Evolutionary conservation across 2,888 invertebrate species (phyloP).

Genomic region (Volucella bombylans): DNA sequence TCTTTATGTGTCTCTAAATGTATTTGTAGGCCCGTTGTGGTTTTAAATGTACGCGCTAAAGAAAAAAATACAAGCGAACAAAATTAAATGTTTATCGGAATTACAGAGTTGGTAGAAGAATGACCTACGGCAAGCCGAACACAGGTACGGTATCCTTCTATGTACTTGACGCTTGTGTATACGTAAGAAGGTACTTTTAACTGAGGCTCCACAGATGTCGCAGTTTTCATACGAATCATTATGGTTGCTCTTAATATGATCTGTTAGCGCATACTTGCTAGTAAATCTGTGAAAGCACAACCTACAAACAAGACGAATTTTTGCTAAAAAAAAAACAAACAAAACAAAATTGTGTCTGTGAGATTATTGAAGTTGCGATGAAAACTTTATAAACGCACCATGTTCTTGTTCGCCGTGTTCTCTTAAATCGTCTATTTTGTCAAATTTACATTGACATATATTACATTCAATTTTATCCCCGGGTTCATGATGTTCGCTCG

Average conservation of each 20-base stretch:
- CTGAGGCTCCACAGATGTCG: conserved; percentile 31
- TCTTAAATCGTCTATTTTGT: conserved; percentile 56
- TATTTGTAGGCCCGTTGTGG: conserved; percentile 67
- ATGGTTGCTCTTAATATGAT: conserved; percentile 46
- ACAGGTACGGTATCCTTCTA: conserved; percentile 55
- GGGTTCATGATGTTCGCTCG: not conserved
- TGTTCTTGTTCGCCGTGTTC: conserved; percentile 68
- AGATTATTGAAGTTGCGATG: not conserved
- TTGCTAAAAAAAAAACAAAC: conserved; percentile 6
- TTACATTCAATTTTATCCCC: conserved; percentile 61
- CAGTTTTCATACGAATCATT: conserved; percentile 34
- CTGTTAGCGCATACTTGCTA: conserved; percentile 7
- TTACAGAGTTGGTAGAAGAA: not conserved
- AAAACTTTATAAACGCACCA: conserved; percentile 44
- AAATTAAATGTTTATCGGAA: not conserved
- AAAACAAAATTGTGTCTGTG: not conserved
- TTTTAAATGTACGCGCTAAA: conserved; percentile 74
- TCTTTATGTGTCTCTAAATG: conserved; percentile 73
- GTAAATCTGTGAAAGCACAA: conserved; percentile 45
- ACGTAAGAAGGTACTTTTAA: conserved; percentile 38
- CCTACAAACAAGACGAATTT: conserved; percentile 18
- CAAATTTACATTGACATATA: conserved; percentile 59
- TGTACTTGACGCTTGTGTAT: conserved; percentile 53
- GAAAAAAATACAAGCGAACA: not conserved
- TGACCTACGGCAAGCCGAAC: conserved; percentile 75